Evolutionary conservation across 2,797 vertebrate genomes (phyloP), one percentile per base, ranked within the genome.

Genomic region (Molossus alvarezi): DNA sequence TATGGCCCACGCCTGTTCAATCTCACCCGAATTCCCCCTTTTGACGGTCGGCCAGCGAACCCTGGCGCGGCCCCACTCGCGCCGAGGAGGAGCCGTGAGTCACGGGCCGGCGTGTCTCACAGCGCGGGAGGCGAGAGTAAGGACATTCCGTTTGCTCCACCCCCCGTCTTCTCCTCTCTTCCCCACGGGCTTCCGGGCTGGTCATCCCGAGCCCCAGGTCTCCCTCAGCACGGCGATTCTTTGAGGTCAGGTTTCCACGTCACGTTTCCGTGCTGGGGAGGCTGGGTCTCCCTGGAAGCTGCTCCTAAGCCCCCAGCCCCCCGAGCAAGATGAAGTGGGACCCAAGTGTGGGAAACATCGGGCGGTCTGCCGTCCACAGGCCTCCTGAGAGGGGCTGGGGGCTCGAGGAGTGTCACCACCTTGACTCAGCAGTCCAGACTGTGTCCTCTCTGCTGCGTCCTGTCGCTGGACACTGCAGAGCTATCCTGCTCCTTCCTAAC

Each of bases 101-200:
- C 23, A 60, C 6, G 14, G 76, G 13, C 17, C 7, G 1, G 20
- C 4, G 20, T 23, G 84, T 85, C 57, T 67, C 3, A 3, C 0
- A 45, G 80, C 25, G 41, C 33, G 41, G 4, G 53, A 86, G 69
- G 55, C 4, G 8, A 73, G 10, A 13, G 18, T 37, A 33, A 82
- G 73, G 41, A 51, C n/a, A 51, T 6, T 79, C 2, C 6, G 2
- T 45, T 57, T 27, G 48, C 14, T 10, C 15, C 5, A 14, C 15
- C 58, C 37, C n/a, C 45, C 1, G 27, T 29, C 79, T 86, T 45
- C 17, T 37, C 5, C 20, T 2, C 27, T 10, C 27, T 83, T 65
- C 37, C 72, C 29, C 18, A 33, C 37, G 58, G 27, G 60, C 53
- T 69, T 88, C 37, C 53, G 27, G 71, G 51, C 20, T 3, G 37